A percentile compares a stretch with the other conserved stretches of the same genome.
Evolutionary conservation across 2,888 invertebrate genomes (phyloP).

Genomic region (Trachelus stipa): DNA sequence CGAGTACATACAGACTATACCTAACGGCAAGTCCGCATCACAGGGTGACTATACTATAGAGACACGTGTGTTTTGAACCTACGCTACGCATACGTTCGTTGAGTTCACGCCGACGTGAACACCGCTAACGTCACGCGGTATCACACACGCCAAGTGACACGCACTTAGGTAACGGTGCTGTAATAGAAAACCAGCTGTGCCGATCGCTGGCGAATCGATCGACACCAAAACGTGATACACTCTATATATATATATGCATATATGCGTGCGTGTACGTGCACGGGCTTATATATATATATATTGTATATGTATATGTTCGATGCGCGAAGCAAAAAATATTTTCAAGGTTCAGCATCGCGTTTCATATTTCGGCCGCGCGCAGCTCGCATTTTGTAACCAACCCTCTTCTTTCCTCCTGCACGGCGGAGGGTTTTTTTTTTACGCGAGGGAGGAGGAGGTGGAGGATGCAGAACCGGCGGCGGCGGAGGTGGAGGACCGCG

Average conservation of each 20-base stretch:
- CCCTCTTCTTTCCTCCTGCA: neutral
- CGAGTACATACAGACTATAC: neutral
- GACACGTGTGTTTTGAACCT: constrained; percentile 53
- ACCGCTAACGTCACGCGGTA: neutral
- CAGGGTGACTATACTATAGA: constrained; percentile 27
- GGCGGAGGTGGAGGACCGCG: neutral
- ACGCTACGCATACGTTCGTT: constrained; percentile 49
- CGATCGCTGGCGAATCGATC: constrained; percentile 37
- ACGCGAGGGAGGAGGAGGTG: neutral
- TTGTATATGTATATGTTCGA: neutral
- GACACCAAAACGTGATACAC: constrained; percentile 25
- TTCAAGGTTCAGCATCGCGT: constrained; percentile 3
- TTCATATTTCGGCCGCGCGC: neutral
- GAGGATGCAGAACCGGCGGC: neutral
- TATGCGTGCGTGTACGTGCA: neutral
- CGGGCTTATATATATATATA: too few species aligned
- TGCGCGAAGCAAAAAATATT: constrained; percentile 2
- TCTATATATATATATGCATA: neutral
- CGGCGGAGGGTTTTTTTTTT: neutral
- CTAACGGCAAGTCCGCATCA: neutral
- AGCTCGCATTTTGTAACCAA: neutral
- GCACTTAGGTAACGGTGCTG: constrained; percentile 10
- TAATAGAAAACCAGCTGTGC: constrained; percentile 42
- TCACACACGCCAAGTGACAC: constrained; percentile 6
- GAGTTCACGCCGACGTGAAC: constrained; percentile 14